Base-by-base conservation (phyloP, 2,797 vertebrate species). In the Lutjanus campechanus region DNA sequence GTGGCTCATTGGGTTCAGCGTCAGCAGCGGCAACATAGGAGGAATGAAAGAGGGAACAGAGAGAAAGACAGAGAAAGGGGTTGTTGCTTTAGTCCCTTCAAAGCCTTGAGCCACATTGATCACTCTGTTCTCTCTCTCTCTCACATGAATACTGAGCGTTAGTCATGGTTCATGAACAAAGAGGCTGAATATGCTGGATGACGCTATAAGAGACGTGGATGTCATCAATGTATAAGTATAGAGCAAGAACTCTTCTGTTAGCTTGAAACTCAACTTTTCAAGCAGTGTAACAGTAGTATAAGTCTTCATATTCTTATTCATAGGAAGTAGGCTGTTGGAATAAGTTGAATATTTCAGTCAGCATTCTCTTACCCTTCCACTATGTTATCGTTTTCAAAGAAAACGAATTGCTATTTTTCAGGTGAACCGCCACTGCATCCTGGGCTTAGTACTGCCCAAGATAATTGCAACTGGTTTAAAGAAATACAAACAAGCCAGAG, bases 101-200 rank as follows among this genome's bases (percentile, higher is more conserved):
- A 82, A 90, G 85, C 82, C 74, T 76, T 81, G 65, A 83, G 83
- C 78, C 75, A 50, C 81, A 91, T 75, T 86, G 88, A 91, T 91
- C 80, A 76, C 62, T 79, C 53, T 1, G 2, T 68, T 85, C 72
- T 82, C 65, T 4, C 72, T 82, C 65, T 4, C 79, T 86, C 63
- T 79, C 75, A 90, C 69, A 86, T 83, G 79, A 85, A 90, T 87
- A 90, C 82, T 78, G 77, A 85, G 72, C 73, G 61, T 91, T 89
- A 86, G 83, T 88, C 72, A 86, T 7, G 15, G 74, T 77, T 85
- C 78, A 86, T 76, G 76, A 84, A 82, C 81, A 88, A 81, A 86
- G 78, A 79, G 54, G 78, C 68, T 6, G 3, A 78, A 71, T 51
- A 50, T 62, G 51, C 54, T 56, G 65, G 19, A 79, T 76, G 44